Percentiles rank a stretch among this genome's conserved stretches.
Conservation (phyloP, 1,140 invertebrate genomes). For the Cryptotermes secundus region DNA sequence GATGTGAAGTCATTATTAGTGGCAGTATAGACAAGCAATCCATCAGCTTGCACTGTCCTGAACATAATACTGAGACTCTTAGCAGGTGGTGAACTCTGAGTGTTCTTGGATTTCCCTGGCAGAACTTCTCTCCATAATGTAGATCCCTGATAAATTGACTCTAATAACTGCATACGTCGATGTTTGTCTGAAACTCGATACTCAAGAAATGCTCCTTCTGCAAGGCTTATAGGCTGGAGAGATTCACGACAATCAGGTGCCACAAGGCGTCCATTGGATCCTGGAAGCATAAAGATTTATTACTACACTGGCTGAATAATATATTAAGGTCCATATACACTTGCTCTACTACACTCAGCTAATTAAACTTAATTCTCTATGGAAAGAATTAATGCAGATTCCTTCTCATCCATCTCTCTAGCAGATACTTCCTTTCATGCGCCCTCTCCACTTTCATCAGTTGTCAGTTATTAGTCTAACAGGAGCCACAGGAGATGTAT, state of each 20-base stretch:
- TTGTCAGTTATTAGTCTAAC: too few relatives aligned
- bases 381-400: too few relatives aligned
- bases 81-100: conserved; percentile 43
- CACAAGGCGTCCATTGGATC: conserved; percentile 60
- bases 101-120: too few relatives aligned
- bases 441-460: too few relatives aligned
- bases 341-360: too few relatives aligned
- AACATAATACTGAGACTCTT: conserved; percentile 82
- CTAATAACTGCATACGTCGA: conserved; percentile 77
- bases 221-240: conserved; percentile 75
- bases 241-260: conserved; percentile 78
- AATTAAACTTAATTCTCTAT: too few relatives aligned
- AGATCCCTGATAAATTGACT: conserved; percentile 70
- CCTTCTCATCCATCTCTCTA: too few relatives aligned
- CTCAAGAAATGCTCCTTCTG: conserved; percentile 73
- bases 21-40: conserved; percentile 77
- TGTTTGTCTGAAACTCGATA: conserved; percentile 82
- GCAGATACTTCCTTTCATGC: too few relatives aligned
- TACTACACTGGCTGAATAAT: too few relatives aligned
- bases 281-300: conserved; percentile 46
- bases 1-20: conserved; percentile 87
- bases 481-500: too few relatives aligned
- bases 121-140: conserved; percentile 59
- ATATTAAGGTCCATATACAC: too few relatives aligned
- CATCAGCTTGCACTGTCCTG: conserved; percentile 72